Percentiles rank a stretch among this genome's conserved stretches.
Conservation (phyloP, 2,888 invertebrate species). For the Rugalucina vietnamica region DNA sequence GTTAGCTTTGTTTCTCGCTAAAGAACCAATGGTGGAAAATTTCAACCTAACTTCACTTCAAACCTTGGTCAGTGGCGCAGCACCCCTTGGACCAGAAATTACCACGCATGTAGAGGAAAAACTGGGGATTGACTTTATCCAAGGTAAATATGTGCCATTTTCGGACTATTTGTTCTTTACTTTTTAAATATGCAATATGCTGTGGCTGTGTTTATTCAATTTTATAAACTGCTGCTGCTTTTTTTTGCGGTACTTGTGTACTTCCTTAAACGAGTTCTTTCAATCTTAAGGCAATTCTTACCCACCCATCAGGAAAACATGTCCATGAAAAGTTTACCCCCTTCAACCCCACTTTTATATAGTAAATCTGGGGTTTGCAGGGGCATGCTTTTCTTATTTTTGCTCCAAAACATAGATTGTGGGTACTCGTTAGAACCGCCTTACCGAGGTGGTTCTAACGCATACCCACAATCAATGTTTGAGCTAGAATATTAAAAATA, state of each 20-base stretch:
- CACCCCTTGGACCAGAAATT: slow-evolving; percentile 90
- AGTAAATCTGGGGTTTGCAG: too few relatives aligned
- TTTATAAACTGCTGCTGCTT: neutral
- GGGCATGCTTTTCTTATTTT: too few relatives aligned
- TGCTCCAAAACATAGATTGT: too few relatives aligned
- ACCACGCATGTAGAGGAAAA: slow-evolving; percentile 60
- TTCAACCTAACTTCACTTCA: slow-evolving; percentile 90
- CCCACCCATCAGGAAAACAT: neutral
- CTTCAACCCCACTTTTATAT: too few relatives aligned
- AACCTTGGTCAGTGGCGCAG: slow-evolving; percentile 91
- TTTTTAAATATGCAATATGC: too few relatives aligned
- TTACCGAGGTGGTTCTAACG: too few relatives aligned
- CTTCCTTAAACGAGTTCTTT: neutral
- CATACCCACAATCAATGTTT: too few relatives aligned
- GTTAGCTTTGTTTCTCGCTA: slow-evolving; percentile 89
- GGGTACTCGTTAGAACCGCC: too few relatives aligned
- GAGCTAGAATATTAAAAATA: neutral
- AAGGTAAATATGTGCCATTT: slow-evolving; percentile 30
- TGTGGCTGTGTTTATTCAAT: neutral
- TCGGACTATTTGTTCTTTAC: too few relatives aligned
- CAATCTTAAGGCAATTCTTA: neutral
- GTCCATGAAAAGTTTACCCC: too few relatives aligned
- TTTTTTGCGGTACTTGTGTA: neutral
- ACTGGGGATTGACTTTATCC: slow-evolving; percentile 45
- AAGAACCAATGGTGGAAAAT: slow-evolving; percentile 88